These are phyloP conservation scores for Ceratina calcarata DNA, from an alignment of 1,140 invertebrate species.

Conservation along the genomic window DNA sequence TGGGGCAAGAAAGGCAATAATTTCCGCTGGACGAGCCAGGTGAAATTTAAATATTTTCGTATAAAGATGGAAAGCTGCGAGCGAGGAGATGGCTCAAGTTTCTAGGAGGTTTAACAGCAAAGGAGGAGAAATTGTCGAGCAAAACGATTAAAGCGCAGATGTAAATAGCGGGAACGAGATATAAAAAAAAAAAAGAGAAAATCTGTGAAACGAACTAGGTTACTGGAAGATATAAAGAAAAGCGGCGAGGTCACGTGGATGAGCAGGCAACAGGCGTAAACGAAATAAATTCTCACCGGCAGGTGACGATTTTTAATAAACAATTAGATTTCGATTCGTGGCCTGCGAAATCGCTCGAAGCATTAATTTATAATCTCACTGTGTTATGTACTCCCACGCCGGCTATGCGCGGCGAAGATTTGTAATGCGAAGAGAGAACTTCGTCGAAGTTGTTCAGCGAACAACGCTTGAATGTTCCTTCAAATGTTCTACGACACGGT, in stretches of 20 bases:
- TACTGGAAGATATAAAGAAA: conserved; percentile 28
- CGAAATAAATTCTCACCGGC: neutral
- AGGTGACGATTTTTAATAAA: conserved; percentile 67
- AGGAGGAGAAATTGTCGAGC: conserved; percentile 1
- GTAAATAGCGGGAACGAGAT: conserved; percentile 37
- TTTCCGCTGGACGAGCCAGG: conserved; percentile 59
- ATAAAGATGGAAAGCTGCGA: conserved; percentile 51
- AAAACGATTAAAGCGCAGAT: conserved; percentile 12
- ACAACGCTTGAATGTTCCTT: conserved; percentile 34
- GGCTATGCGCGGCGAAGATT: neutral
- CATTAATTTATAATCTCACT: no score
- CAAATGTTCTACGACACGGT: conserved; percentile 36
- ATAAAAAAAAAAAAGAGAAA: neutral
- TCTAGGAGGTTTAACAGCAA: neutral
- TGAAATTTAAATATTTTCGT: conserved; percentile 68
- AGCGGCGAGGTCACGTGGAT: conserved; percentile 6
- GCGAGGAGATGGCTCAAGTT: conserved; percentile 47
- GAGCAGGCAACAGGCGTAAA: conserved; percentile 59
- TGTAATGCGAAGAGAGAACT: conserved; percentile 23
- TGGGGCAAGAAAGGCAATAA: conserved; percentile 51
- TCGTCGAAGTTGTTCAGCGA: no score
- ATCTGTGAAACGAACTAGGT: conserved; percentile 10
- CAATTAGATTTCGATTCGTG: conserved; percentile 78
- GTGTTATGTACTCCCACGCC: no score
- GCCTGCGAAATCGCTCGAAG: conserved; percentile 52